phyloP scores from a whole-genome alignment of 35 echinoderm and acorn worm genomes.

The Heliocidaris erythrogramma region DNA sequence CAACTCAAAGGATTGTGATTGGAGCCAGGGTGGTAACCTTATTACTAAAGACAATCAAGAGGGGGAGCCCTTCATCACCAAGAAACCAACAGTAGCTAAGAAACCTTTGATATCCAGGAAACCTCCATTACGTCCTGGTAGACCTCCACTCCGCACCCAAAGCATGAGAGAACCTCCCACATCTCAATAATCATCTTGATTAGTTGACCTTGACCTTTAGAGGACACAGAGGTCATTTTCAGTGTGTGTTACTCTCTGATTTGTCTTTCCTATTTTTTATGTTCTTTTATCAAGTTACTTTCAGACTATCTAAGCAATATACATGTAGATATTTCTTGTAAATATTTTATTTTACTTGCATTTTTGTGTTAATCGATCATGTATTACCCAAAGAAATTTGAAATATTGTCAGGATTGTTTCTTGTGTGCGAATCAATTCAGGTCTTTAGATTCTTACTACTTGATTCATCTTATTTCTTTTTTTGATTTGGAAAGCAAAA shows the following conservation, averaged over 20 bases:
- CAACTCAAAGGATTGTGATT: constrained; percentile 32
- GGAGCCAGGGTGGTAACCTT: not conserved
- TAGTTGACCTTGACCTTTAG: not conserved
- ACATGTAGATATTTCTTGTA: constrained; percentile 2
- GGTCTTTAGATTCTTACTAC: not conserved
- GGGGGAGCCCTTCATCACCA: constrained; percentile 30
- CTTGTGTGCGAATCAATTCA: not conserved
- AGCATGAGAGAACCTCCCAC: constrained; percentile 25
- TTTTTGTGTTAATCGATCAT: not conserved
- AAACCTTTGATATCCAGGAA: constrained; percentile 16
- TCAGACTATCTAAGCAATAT: constrained; percentile 4
- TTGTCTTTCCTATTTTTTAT: constrained; percentile 18
- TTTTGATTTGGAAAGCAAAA: not conserved
- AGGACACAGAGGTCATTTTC: not conserved
- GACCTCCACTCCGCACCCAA: constrained; percentile 24
- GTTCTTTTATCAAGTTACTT: constrained; percentile 13
- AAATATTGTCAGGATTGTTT: not conserved
- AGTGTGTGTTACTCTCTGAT: constrained; percentile 16
- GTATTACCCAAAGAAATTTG: not conserved
- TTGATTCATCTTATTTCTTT: not conserved
- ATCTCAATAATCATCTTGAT: not conserved
- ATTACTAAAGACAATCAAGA: constrained; percentile 26
- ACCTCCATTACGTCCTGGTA: not conserved
- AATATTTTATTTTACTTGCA: not conserved
- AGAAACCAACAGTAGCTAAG: constrained; percentile 37